phyloP scores from a whole-genome alignment of 1,140 invertebrate species.

The Oedothorax gibbosus region DNA sequence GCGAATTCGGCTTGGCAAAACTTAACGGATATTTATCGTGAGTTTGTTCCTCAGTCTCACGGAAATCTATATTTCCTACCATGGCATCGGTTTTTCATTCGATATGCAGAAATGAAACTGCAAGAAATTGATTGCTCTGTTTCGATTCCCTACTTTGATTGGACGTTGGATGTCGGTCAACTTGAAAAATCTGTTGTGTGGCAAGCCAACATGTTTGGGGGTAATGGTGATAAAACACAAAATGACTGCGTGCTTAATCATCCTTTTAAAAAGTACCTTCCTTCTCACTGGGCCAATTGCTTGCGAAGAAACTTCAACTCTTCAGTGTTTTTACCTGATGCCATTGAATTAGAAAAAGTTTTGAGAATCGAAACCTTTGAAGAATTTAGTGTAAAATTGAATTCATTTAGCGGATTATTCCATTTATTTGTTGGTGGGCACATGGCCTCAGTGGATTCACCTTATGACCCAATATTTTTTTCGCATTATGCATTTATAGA shows the following conservation, averaged over 20 bases:
- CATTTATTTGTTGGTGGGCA: constrained; percentile 60
- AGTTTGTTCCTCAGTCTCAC: constrained; percentile 36
- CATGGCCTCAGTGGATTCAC: constrained; percentile 42
- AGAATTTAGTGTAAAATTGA: constrained; percentile 33
- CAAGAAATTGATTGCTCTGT: constrained; percentile 57
- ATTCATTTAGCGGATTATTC: constrained; percentile 44
- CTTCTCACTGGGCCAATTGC: constrained; percentile 32
- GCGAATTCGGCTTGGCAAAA: constrained; percentile 41
- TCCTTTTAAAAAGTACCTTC: constrained; percentile 55
- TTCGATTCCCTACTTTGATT: constrained; percentile 60
- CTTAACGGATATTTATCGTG: constrained; percentile 35
- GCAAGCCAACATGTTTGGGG: constrained; percentile 58
- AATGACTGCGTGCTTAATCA: constrained; percentile 46
- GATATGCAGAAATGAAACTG: constrained; percentile 49
- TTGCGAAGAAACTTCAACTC: constrained; percentile 51
- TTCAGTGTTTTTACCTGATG: constrained; percentile 41
- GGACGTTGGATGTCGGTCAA: constrained; percentile 57
- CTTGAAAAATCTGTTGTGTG: constrained; percentile 48
- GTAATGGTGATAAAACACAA: constrained; percentile 34
- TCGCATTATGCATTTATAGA: constrained; percentile 57
- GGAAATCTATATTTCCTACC: constrained; percentile 41
- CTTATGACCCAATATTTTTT: constrained; percentile 61
- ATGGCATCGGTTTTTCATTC: constrained; percentile 56
- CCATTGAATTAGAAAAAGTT: constrained; percentile 50
- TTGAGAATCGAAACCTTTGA: constrained; percentile 28